Conservation (phyloP, 2,888 invertebrate genomes). For the Antitype chi region DNA sequence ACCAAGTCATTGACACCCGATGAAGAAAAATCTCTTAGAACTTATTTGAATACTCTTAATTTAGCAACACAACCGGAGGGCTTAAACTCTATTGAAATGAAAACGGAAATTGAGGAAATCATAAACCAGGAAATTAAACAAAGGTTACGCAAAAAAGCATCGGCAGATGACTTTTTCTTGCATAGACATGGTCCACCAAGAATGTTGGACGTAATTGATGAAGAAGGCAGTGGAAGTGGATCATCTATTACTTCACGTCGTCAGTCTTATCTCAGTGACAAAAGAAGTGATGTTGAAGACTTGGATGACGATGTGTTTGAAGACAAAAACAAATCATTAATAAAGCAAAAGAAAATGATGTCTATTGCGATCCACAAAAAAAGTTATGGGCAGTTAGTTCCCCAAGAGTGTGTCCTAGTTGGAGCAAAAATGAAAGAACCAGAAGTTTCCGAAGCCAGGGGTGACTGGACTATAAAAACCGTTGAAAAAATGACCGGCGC, state of each 20-base stretch:
- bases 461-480: slow-evolving; percentile 89
- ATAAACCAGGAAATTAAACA: slow-evolving; percentile 86
- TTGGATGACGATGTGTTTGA: slow-evolving; percentile 89
- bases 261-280: slow-evolving; percentile 88
- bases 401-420: slow-evolving; percentile 90
- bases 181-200: slow-evolving; percentile 91
- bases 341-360: slow-evolving; percentile 68
- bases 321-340: slow-evolving; percentile 76
- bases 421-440: slow-evolving; percentile 91
- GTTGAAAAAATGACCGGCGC: slow-evolving; percentile 90
- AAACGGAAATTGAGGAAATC: slow-evolving; percentile 85
- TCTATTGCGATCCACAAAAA: slow-evolving; percentile 74
- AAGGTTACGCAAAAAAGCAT: slow-evolving; percentile 82
- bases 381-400: slow-evolving; percentile 79
- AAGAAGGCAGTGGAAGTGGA: slow-evolving; percentile 92
- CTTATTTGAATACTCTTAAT: slow-evolving; percentile 90
- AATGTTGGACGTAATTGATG: slow-evolving; percentile 94
- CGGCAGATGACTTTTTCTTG: slow-evolving; percentile 81
- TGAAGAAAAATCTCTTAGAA: slow-evolving; percentile 90
- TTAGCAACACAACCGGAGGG: slow-evolving; percentile 88
- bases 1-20: slow-evolving; percentile 88
- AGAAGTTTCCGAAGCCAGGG: slow-evolving; percentile 90
- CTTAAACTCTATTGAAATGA: slow-evolving; percentile 80
- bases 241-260: slow-evolving; percentile 91
- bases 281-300: slow-evolving; percentile 86